These are phyloP conservation scores for Lepidothrix coronata DNA, from an alignment of 2,113 vertebrate species.

Conservation along the genomic window DNA sequence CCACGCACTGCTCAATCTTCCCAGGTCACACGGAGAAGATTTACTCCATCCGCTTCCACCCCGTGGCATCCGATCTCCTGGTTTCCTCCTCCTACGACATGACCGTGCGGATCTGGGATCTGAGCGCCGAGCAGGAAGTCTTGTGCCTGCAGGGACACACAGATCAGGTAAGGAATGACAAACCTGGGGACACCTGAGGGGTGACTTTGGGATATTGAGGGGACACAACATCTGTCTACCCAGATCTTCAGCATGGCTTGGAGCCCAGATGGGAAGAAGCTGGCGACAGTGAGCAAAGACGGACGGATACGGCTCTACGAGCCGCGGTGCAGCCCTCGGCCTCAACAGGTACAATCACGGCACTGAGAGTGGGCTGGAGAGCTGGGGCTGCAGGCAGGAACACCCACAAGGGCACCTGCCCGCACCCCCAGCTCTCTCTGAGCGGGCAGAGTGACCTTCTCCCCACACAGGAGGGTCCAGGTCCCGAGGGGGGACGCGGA, in stretches of 20 bases:
- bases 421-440: neutral
- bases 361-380: rapidly evolving
- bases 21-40: slow-evolving; percentile 95
- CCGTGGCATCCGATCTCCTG: slow-evolving; percentile 82
- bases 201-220: rapidly evolving
- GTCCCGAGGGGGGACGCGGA: slow-evolving; percentile 88
- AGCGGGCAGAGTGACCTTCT: neutral
- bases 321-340: slow-evolving; percentile 77
- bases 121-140: slow-evolving; percentile 70
- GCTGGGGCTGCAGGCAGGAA: neutral
- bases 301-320: slow-evolving; percentile 85
- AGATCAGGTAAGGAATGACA: slow-evolving; percentile 83
- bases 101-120: slow-evolving; percentile 87
- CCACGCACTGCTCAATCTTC: rapidly evolving
- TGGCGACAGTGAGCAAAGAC: slow-evolving; percentile 83
- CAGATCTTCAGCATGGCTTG: slow-evolving; percentile 93
- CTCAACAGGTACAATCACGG: slow-evolving; percentile 77
- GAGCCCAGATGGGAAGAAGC: slow-evolving; percentile 75
- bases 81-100: slow-evolving; percentile 94
- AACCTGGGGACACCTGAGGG: neutral
- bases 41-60: slow-evolving; percentile 92
- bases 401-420: rapidly evolving
- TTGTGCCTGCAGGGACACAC: slow-evolving; percentile 84
- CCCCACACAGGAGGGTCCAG: slow-evolving; percentile 83
- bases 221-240: neutral